phyloP scores from a whole-genome alignment of 2,888 invertebrate genomes.

The Nemotelus nigrinus region DNA sequence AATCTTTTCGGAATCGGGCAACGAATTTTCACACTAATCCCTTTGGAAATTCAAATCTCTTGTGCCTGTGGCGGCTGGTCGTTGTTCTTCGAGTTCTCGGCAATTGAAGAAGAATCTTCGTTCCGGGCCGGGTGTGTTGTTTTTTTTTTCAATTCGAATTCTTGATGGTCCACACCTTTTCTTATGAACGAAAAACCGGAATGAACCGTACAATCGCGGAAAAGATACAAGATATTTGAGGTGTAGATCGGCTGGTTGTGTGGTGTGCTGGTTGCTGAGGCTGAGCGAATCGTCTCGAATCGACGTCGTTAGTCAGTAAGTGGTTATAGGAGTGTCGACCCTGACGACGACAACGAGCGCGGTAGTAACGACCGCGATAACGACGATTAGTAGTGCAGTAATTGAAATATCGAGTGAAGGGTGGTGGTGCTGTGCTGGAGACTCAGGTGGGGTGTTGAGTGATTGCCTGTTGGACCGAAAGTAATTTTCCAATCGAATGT shows the following conservation, averaged over 20 bases:
- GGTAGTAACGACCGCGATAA: constrained; percentile 14
- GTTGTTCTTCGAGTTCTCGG: too few species aligned
- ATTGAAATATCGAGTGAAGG: neutral
- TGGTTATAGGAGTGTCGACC: neutral
- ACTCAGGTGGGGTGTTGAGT: neutral
- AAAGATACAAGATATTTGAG: constrained; percentile 4
- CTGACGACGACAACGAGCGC: neutral
- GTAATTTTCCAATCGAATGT: neutral
- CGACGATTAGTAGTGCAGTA: neutral
- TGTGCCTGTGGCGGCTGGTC: too few species aligned
- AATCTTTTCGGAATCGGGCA: too few species aligned
- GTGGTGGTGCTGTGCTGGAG: neutral
- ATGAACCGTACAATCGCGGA: constrained; percentile 37
- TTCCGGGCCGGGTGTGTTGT: too few species aligned
- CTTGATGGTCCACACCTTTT: constrained; percentile 11
- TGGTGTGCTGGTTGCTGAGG: neutral
- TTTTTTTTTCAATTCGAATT: too few species aligned
- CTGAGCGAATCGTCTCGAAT: constrained; percentile 1
- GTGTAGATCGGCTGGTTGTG: neutral
- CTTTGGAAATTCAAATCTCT: too few species aligned
- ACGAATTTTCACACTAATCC: too few species aligned
- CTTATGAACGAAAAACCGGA: constrained; percentile 39
- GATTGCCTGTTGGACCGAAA: neutral
- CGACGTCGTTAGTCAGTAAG: too few species aligned
- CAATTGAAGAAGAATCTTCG: too few species aligned